Conservation (phyloP, 2,113 vertebrate species). For the Hippocampus guttulatus region DNA sequence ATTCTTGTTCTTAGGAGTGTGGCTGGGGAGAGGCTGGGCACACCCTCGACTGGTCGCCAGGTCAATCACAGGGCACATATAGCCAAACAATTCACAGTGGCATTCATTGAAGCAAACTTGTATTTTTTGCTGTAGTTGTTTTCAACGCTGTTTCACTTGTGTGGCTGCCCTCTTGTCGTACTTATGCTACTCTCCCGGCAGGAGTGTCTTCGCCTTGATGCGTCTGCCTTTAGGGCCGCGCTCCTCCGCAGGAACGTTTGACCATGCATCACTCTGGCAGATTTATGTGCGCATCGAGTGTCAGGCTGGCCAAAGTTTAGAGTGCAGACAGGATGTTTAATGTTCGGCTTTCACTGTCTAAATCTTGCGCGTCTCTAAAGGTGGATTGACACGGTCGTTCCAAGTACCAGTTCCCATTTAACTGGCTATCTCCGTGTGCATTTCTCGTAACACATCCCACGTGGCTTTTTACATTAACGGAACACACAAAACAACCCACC, state of each 20-base stretch:
- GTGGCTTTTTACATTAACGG: no score
- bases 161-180: background rate
- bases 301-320: background rate
- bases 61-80: background rate
- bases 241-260: background rate
- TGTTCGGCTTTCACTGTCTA: background rate
- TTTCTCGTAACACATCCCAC: background rate
- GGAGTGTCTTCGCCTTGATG: background rate
- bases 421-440: background rate
- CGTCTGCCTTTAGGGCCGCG: background rate
- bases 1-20: background rate
- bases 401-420: background rate
- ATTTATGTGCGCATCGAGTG: background rate
- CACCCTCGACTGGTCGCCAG: background rate
- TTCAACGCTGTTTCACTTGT: background rate
- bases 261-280: background rate
- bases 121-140: background rate
- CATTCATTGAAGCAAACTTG: background rate
- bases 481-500: no score
- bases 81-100: no score
- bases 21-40: background rate
- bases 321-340: background rate
- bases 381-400: background rate
- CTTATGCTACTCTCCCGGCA: background rate
- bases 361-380: background rate